Evolutionary conservation across 2,797 vertebrate genomes (phyloP).

Genomic region (Acanthurus tractus): DNA sequence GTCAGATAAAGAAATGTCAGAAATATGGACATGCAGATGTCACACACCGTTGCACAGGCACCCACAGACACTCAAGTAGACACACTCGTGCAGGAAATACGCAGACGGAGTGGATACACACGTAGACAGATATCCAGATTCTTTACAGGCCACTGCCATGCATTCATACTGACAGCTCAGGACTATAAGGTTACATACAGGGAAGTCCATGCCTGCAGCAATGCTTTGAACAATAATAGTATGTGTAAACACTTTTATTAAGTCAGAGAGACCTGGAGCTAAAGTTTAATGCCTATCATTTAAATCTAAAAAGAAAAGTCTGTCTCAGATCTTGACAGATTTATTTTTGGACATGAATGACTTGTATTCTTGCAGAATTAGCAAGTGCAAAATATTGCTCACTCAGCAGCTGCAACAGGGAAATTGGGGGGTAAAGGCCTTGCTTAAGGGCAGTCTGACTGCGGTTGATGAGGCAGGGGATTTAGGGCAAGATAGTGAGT

Average conservation of each 20-base stretch:
- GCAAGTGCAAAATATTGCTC: conserved; percentile 56
- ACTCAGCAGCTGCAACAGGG: conserved; percentile 46
- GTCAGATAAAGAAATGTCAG: conserved; percentile 45
- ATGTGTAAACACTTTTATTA: conserved; percentile 62
- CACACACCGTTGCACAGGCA: conserved; percentile 25
- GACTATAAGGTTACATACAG: conserved; percentile 70
- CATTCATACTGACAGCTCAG: conserved; percentile 68
- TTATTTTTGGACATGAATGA: conserved; percentile 46
- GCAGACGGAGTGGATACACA: conserved; percentile 69
- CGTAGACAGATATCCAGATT: conserved; percentile 72
- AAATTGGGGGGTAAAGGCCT: conserved; percentile 35
- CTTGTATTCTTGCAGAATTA: conserved; percentile 57
- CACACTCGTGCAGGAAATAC: conserved; percentile 40
- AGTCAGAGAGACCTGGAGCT: conserved; percentile 45
- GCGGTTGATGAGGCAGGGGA: conserved; percentile 11
- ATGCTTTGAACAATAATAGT: conserved; percentile 67
- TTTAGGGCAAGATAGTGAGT: too few relatives aligned
- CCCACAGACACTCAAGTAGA: conserved; percentile 17
- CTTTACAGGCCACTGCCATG: conserved; percentile 60
- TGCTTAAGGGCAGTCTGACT: conserved; percentile 38
- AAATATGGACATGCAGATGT: conserved; percentile 44
- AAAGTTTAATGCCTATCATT: conserved; percentile 40
- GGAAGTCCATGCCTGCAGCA: conserved; percentile 46
- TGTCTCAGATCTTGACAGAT: conserved; percentile 27
- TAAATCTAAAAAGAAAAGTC: conserved; percentile 38